A percentile compares a stretch with the other conserved stretches of the same genome.
phyloP scores from a whole-genome alignment of 2,888 invertebrate species.

The Drosophila melanosoma region DNA sequence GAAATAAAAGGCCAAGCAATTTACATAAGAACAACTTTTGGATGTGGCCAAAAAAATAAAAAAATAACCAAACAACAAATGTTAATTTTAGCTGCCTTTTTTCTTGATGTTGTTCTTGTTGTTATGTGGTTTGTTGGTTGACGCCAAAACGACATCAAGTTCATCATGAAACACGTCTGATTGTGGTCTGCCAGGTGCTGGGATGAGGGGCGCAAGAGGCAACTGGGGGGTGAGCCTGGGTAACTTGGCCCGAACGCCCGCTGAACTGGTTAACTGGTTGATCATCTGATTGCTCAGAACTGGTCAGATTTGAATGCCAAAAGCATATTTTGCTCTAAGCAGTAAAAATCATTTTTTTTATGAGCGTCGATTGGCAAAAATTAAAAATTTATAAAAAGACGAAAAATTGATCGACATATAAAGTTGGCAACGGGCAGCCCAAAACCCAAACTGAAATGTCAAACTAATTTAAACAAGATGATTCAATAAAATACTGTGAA shows the following conservation, averaged over 20 bases:
- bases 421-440: conserved; percentile 2
- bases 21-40: conserved; percentile 78
- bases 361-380: conserved; percentile 64
- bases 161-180: conserved; percentile 74
- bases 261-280: conserved; percentile 50
- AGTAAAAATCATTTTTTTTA: conserved; percentile 74
- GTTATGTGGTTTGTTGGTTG: conserved; percentile 35
- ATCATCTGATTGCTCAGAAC: conserved; percentile 11
- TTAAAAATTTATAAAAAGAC: conserved; percentile 67
- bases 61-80: not conserved
- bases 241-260: conserved; percentile 41
- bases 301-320: conserved; percentile 75
- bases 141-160: conserved; percentile 70
- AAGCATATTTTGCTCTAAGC: conserved; percentile 61
- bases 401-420: conserved; percentile 8
- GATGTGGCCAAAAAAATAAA: conserved; percentile 33
- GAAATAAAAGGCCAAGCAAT: conserved; percentile 41
- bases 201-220: not conserved
- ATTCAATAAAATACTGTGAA: conserved; percentile 24
- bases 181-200: conserved; percentile 14
- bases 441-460: conserved; percentile 68
- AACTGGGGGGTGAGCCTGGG: conserved; percentile 6
- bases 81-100: conserved; percentile 5
- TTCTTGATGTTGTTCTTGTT: not conserved
- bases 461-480: conserved; percentile 75